Conservation (phyloP, 2,113 vertebrate species). For the Glareola pratincola region DNA sequence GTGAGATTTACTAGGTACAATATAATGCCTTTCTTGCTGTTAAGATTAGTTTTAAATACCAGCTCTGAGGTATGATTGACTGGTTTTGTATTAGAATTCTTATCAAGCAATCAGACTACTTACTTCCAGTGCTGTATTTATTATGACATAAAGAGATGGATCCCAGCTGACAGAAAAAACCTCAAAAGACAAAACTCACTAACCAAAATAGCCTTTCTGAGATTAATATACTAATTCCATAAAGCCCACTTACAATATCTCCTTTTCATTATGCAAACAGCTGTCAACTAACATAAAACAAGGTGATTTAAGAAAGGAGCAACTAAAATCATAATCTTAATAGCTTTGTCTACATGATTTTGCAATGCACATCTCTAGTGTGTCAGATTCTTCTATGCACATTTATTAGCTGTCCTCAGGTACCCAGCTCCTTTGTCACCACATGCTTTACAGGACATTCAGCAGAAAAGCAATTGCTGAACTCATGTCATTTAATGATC, state of each 20-base stretch:
- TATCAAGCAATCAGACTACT: neutral
- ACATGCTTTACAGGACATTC: neutral
- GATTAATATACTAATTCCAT: conserved; percentile 19
- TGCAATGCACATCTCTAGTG: neutral
- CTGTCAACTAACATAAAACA: conserved; percentile 11
- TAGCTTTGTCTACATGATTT: neutral
- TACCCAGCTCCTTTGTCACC: neutral
- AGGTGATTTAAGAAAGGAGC: neutral
- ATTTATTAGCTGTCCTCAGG: neutral
- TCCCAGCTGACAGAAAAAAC: neutral
- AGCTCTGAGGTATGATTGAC: neutral
- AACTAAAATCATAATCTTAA: neutral
- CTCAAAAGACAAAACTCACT: neutral
- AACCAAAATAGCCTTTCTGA: conserved; percentile 12
- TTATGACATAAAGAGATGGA: neutral
- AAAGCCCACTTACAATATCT: neutral
- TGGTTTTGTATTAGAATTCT: neutral
- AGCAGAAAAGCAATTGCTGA: neutral
- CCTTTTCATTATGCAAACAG: neutral
- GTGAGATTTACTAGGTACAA: neutral
- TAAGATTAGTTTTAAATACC: neutral
- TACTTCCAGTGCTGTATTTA: neutral
- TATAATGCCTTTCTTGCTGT: neutral
- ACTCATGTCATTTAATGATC: neutral
- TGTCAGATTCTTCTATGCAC: neutral